Evolutionary conservation across 2,888 invertebrate genomes (phyloP), one percentile per base, ranked within the genome.

Genomic region (Eretmocerus hayati): DNA sequence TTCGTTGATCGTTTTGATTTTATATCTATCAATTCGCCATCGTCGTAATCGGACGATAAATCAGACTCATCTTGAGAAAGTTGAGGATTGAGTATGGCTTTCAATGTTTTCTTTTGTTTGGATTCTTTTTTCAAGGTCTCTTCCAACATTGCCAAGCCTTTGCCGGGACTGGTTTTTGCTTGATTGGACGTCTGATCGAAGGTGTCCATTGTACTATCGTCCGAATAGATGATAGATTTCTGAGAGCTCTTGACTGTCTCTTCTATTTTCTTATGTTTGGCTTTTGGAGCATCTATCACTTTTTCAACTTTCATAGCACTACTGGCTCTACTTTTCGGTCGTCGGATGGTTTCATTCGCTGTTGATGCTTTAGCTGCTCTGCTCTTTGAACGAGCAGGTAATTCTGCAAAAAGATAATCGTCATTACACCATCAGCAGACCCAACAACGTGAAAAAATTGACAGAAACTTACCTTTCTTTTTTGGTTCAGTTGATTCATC

Each of bases 161-260:
- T 69, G 5, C 58, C 55, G n/a, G n/a, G n/a, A 15, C 48, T 20
- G 32, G 41, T 4, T 15, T 58, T 56, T 13, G 18, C 4, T 5
- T 45, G 18, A 33, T 42, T 3, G 35, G 53, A 32, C 56, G 59
- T 6, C 44, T 56, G 52, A 2, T 59, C 57, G 13, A 49, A 33
- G 3, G 61, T 54, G 15, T 69, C 68, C 52, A 61, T 50, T 2
- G 65, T 69, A 47, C 67, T 69, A 9, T 70, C 71, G 23, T 71
- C 71, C 1, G 69, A 66, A 39, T 70, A 69, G 39, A 69, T 65
- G 2, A 59, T 38, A 4, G 50, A 23, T 21, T 49, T 51, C 4
- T 57, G 52, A 1, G 42, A 6, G 15, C 40, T 31, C 40, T 46
- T 46, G 4, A 48, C 26, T 51, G 46, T 51, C 11, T 45, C 30